Base-by-base conservation (phyloP, 2,888 invertebrate genomes). In the Lagria hirta region DNA sequence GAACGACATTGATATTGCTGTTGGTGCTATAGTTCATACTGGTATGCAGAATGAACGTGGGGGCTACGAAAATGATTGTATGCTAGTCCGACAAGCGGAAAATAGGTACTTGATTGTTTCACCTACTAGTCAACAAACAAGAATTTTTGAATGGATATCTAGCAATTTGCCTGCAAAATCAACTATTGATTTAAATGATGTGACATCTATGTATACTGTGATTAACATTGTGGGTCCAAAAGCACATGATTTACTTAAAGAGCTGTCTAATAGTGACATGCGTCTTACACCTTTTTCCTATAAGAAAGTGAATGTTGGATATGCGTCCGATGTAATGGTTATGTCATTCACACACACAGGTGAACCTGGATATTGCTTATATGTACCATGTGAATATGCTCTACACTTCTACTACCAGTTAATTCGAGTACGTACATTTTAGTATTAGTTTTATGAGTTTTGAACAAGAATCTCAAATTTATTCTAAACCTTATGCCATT, bases 51-150 rank as follows among this genome's bases (percentile, higher is more conserved):
- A 85, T 65, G 77, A 81, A 52, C 70, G 75, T 41, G 84, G 84
- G 20, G 84, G 84, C 14, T 85, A 82, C 61, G 84, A 84, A 68
- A 85, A 85, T 63, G 84, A 85, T 62, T 84, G 84, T 60, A 81
- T 83, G 72, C 67, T 85, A n/a, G 80, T 83, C 1, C 72, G 83
- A 15, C 74, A 80, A 57, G 69, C 73, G 2, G 74, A 79, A 46
- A 82, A 81, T 58, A 71, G 73, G 79, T 86, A 78, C 61, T 83
- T 86, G 63, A 83, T 88, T 79, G 83, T 88, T n/a, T 84, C 85
- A 1, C 87, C 86, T 2, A 84, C 86, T 2, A 81, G 82, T 44
- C 87, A 87, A 62, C 86, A 88, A 71, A 85, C 85, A 1, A 73
- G 85, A 11, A 79, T 83, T 23, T 79, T 77, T 55, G 79, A 82